Evolutionary conservation across 2,113 vertebrate genomes (phyloP), one percentile per base, ranked within the genome.

Genomic region (Corythaeola cristata): DNA sequence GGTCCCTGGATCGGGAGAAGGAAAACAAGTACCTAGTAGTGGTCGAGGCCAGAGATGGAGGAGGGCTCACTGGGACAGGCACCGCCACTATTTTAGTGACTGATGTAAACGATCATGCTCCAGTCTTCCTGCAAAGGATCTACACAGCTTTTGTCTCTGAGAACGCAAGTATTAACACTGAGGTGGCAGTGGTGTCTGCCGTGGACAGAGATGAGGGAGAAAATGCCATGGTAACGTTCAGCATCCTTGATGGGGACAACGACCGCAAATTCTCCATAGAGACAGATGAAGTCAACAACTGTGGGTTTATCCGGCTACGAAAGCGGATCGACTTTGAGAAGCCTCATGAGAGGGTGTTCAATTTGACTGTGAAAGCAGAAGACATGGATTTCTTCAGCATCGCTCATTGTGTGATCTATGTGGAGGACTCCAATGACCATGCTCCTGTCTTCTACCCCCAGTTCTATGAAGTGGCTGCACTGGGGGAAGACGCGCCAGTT

Each of bases 311-410:
- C n/a, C 97, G 97, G 15, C 98, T 99, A 3, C 98, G 97, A 93
- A 99, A 99, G 90, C 97, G 26, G 86, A 91, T 99, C 3, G 99
- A 99, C 95, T 99, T 98, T 67, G 99, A 99, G 96, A 99, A 99
- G 60, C 98, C 98, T 35, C 98, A 98, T 3, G 99, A 99, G 92
- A 98, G 99, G 47, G 97, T 97, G 4, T 99, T 99, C 96, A 99
- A 99, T 83, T 95, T 99, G 92, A 99, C 99, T 4, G 78, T 99
- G 89, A 99, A 99, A 97, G 99, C 98, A 2, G 98, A 99, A 77
- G 99, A 99, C 60, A 96, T 97, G 8, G 98, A 99, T 86, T 99
- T 99, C 96, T 99, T 98, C 94, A 98, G 97, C 91, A 83, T 98
- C 2, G 67, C 98, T 63, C 95, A 98, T 93, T 99, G 98, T 2